Percentiles rank a stretch among this genome's conserved stretches.
These are phyloP conservation scores for Riparia riparia DNA, from an alignment of 2,113 vertebrate genomes.

Conservation along the genomic window DNA sequence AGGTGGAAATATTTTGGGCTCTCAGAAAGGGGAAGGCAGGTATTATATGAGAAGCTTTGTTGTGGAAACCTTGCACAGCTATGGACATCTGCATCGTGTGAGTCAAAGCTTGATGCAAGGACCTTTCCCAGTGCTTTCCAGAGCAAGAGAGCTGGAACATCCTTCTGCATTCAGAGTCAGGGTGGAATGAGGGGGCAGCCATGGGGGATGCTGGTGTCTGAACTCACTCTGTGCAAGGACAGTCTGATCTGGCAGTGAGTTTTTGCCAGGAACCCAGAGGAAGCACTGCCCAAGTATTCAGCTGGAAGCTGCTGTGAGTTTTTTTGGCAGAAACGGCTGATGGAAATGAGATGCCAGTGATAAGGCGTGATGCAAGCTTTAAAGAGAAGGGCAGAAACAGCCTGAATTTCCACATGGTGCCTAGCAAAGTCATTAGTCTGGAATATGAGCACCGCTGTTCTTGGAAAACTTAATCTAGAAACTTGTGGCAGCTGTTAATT, in stretches of 20 bases:
- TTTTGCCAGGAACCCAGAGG: background rate
- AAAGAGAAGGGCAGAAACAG: background rate
- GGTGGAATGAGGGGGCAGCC: background rate
- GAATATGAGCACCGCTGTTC: rapidly evolving
- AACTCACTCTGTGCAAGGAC: background rate
- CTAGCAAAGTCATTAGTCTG: background rate
- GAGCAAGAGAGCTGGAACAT: background rate
- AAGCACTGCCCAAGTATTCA: background rate
- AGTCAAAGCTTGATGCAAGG: background rate
- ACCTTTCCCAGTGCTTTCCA: background rate
- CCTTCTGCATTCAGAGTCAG: background rate
- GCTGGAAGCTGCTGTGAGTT: background rate
- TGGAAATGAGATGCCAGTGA: background rate
- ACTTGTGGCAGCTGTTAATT: background rate
- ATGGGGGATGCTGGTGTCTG: background rate
- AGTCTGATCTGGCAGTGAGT: rapidly evolving
- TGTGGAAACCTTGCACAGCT: background rate
- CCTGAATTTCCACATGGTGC: background rate
- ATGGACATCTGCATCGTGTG: rapidly evolving
- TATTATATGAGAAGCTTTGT: background rate
- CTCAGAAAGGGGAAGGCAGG: background rate
- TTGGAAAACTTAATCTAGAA: background rate
- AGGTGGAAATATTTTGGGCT: background rate
- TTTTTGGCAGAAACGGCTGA: background rate
- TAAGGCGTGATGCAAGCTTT: background rate